Conservation (phyloP, 2,797 vertebrate genomes). For the Thamnophis elegans region DNA sequence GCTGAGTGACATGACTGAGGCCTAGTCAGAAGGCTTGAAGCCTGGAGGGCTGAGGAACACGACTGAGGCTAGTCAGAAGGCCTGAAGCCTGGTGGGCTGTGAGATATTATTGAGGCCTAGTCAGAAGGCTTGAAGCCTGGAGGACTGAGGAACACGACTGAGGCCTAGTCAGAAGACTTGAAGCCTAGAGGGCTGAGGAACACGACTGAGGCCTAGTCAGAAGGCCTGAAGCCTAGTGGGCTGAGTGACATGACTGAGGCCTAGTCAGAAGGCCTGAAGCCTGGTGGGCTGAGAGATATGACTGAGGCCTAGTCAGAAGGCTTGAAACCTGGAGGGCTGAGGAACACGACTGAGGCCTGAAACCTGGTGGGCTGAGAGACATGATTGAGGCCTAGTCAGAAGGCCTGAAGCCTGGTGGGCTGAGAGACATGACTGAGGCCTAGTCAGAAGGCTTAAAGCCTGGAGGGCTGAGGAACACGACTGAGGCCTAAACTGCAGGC, state of each 20-base stretch:
- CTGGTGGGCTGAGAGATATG: fast-evolving
- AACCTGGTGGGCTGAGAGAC: no score
- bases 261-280: neutral
- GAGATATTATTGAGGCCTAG: no score
- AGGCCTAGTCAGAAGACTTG: no score
- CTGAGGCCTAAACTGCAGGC: neutral
- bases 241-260: neutral
- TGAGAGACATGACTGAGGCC: neutral
- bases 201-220: no score
- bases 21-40: neutral
- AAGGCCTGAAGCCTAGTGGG: no score
- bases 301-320: neutral
- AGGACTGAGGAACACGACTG: no score
- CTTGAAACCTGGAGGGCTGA: neutral
- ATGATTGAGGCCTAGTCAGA: neutral
- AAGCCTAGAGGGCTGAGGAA: no score
- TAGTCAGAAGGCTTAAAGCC: no score
- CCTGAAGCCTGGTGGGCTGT: no score
- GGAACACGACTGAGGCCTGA: neutral
- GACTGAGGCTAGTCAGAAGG: no score
- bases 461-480: neutral
- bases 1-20: neutral
- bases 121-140: no score
- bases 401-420: neutral
- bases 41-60: neutral